Evolutionary conservation across 2,113 vertebrate genomes (phyloP).

Genomic region (Delphinapterus leucas): DNA sequence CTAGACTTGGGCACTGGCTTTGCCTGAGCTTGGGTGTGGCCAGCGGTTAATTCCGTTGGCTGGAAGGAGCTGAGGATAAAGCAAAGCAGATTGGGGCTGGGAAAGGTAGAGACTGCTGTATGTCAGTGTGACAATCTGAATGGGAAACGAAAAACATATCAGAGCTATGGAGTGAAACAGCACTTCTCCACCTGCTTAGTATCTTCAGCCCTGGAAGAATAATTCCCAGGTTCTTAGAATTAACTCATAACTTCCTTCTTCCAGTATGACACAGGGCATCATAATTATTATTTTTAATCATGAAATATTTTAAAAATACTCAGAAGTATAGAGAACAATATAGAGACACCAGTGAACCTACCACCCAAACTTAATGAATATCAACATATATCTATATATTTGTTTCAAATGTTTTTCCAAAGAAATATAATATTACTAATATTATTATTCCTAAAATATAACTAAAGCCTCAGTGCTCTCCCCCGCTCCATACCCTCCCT

Average conservation of each 20-base stretch:
- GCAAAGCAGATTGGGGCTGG: too few species aligned
- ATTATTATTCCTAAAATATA: not conserved
- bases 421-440: not conserved
- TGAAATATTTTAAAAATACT: not conserved
- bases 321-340: not conserved
- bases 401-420: not conserved
- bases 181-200: not conserved
- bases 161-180: not conserved
- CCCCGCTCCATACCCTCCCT: accelerated
- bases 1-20: not conserved
- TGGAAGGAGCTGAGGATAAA: not conserved
- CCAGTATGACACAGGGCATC: not conserved
- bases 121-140: not conserved
- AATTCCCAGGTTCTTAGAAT: not conserved
- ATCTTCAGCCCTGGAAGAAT: not conserved
- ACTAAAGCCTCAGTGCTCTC: not conserved
- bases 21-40: not conserved
- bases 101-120: not conserved
- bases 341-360: not conserved
- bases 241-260: not conserved
- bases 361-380: not conserved
- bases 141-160: not conserved
- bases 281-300: not conserved
- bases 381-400: not conserved
- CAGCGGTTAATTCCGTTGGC: not conserved